Base-by-base conservation (phyloP, 35 echinoderm and acorn worm species). In the Ptychodera flava region DNA sequence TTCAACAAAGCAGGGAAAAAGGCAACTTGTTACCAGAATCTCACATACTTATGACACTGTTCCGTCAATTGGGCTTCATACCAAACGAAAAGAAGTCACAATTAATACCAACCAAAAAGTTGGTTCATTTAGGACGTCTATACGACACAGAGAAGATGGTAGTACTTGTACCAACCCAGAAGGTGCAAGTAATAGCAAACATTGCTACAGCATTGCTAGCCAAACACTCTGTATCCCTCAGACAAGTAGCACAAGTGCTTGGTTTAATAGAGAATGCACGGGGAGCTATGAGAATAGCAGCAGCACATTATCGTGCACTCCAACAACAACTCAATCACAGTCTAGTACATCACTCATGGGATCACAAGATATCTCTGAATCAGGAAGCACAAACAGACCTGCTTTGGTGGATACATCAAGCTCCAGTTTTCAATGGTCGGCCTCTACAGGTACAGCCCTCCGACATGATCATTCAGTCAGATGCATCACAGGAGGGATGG, bases 401-500 rank as follows among this genome's bases (percentile, higher is more conserved):
- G 6, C 6, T 64, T 12, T 64, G 45, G 45, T 64, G 45, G 45
- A 64, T 64, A 12, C 45, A 64, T 12, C 45, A 64, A 22, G 45
- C 45, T 12, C 45, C 45, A 64, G 45, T 6, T 6, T 22, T 12
- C 45, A 64, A 64, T 22, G 45, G 45, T 22, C 6, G 45, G 22
- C 45, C 45, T 64, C n/a, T n/a, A n/a, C n/a, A n/a, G n/a, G n/a
- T 84, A 29, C 81, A 33, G 34, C 79, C 30, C 29, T 64, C 88
- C 16, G 34, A 31, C 16, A 29, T 89, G 35, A 82, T 38, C 0
- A 89, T 89, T 37, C 37, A 36, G 33, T 81, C 87, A 45, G 80
- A 89, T 82, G 87, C 87, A 15, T 89, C 87, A 36, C 81, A 29
- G 34, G 33, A 89, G 34, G 88, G 88, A 28, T 89, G 80, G 88